A percentile compares a stretch with the other conserved stretches of the same genome.
Evolutionary conservation across 2,113 vertebrate genomes (phyloP).

Genomic region (Catharus bicknelli): DNA sequence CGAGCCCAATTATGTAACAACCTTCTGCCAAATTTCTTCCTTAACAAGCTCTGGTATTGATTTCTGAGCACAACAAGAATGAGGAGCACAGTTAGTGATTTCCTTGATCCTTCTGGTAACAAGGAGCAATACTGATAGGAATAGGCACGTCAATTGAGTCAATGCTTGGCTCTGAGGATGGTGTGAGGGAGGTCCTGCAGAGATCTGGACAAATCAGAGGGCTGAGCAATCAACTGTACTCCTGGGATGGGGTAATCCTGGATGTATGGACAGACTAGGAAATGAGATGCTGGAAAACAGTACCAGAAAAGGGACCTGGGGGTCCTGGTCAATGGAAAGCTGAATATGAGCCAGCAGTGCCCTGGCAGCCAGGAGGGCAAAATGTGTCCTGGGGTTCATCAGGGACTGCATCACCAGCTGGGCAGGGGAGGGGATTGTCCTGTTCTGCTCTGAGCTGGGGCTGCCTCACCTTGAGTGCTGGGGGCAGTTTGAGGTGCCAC

Average conservation of each 20-base stretch:
- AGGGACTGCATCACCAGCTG: accelerated
- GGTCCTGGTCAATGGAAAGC: accelerated
- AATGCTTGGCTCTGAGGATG: neutral
- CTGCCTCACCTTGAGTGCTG: accelerated
- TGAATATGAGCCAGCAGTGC: neutral
- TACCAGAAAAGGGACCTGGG: neutral
- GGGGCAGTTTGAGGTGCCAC: accelerated
- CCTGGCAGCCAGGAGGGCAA: neutral
- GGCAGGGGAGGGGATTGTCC: neutral
- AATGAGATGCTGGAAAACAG: neutral
- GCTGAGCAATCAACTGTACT: neutral
- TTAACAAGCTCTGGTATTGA: neutral
- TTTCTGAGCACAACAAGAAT: neutral
- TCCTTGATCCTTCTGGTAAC: neutral
- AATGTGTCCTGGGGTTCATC: accelerated
- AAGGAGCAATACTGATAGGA: neutral
- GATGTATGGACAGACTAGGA: accelerated
- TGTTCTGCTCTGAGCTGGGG: neutral
- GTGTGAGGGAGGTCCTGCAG: neutral
- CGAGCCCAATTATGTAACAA: neutral
- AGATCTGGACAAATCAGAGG: neutral
- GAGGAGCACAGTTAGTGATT: neutral
- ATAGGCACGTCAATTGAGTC: neutral
- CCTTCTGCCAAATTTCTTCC: neutral
- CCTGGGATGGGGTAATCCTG: neutral